Base-by-base conservation (phyloP, 2,113 vertebrate species). In the pig (Sus scrofa) region DNA sequence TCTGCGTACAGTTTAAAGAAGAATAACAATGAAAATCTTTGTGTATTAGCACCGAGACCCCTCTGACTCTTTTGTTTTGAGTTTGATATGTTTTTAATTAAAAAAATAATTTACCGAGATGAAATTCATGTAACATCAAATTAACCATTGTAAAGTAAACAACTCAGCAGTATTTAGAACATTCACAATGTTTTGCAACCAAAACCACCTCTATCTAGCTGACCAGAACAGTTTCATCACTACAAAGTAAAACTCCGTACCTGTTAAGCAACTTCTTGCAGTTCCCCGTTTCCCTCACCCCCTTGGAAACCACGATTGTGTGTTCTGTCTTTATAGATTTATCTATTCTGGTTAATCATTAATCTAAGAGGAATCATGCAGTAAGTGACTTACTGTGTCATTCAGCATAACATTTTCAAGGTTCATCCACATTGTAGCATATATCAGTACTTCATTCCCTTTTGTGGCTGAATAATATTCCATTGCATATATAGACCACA, bases 1-100 rank as follows among this genome's bases (percentile, higher is more conserved):
- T 56, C 60, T n/a, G 34, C 7, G 6, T 26, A 14, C 1, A 3
- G 63, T 22, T 65, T 34, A 34, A 22, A 56, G 30, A 71, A 20
- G 20, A 27, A 5, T 2, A 74, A 70, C 11, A 20, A 60, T 34
- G 50, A 14, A 37, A 18, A 30, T 24, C 79, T 30, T 52, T 27
- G 16, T 30, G 68, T 52, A 10, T 19, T 7, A 1, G 16, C 56
- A 20, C 87, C 27, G 0, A 0, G 16, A 1, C 2, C 30, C 34
- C 26, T 77, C 32, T 26, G 24, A 22, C 44, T 44, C 30, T 30
- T 62, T 62, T 18, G 15, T 39, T 83, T 50, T 65, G 60, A 14
- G 27, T 18, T 63, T 22, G 39, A 63, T 26, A 22, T 50, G 19
- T 65, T n/a, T 68, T 70, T 62, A 13, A 60, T 20, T 74, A 54